These are phyloP conservation scores for Lepidostoma basale DNA, from an alignment of 1,140 invertebrate species.

Conservation along the genomic window DNA sequence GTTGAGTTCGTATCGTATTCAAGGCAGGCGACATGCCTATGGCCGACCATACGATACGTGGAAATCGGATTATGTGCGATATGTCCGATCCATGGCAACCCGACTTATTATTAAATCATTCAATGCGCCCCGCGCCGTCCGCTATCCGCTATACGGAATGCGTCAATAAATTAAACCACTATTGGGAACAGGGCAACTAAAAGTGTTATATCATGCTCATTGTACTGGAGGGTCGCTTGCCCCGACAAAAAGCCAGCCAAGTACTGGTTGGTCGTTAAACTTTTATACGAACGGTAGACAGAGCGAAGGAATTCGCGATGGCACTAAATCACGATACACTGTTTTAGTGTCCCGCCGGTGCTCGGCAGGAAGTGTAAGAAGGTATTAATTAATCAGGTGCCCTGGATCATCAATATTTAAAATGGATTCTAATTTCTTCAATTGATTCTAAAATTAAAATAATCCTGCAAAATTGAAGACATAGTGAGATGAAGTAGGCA, in stretches of 20 bases:
- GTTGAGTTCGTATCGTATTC: too few species aligned
- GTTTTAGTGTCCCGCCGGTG: not conserved
- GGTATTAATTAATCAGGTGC: too few species aligned
- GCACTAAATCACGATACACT: not conserved
- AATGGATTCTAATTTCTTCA: too few species aligned
- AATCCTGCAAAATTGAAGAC: too few species aligned
- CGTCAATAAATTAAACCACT: slow-evolving; percentile 25
- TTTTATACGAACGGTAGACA: not conserved
- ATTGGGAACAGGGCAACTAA: not conserved
- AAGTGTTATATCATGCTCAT: slow-evolving; percentile 11
- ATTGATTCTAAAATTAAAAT: too few species aligned
- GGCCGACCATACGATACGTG: too few species aligned
- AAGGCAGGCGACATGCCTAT: too few species aligned
- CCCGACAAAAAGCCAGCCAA: not conserved
- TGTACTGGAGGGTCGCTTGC: not conserved
- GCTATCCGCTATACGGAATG: not conserved
- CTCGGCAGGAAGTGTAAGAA: too few species aligned
- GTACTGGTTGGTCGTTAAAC: not conserved
- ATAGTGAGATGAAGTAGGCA: too few species aligned
- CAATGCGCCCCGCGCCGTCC: not conserved
- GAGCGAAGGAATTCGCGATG: too few species aligned
- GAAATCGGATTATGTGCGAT: slow-evolving; percentile 2
- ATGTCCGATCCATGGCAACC: slow-evolving; percentile 10
- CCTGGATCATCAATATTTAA: too few species aligned
- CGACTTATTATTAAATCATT: slow-evolving; percentile 10